These are phyloP conservation scores for Cassiopea andromeda DNA, from an alignment of 30 jellyfish, hydroid and myxozoan species.

Conservation along the genomic window DNA sequence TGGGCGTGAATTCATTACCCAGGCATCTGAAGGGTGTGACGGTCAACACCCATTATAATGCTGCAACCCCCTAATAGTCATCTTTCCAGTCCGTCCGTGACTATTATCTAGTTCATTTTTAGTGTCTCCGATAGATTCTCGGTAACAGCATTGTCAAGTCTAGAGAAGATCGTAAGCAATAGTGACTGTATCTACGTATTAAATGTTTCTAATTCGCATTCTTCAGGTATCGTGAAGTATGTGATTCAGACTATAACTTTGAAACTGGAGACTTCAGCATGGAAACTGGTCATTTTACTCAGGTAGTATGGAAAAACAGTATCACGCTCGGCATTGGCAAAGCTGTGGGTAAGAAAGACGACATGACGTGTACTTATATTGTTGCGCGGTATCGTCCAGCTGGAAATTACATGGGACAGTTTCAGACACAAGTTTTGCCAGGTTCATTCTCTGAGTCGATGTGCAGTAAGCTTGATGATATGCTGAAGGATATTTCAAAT, in stretches of 20 bases:
- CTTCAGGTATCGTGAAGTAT: constrained; percentile 80
- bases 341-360: constrained; percentile 53
- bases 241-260: constrained; percentile 73
- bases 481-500: constrained; percentile 39
- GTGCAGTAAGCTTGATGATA: constrained; percentile 46
- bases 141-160: background rate
- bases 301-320: constrained; percentile 80
- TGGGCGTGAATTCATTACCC: too few species aligned
- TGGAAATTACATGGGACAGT: constrained; percentile 77
- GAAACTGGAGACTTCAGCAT: constrained; percentile 48
- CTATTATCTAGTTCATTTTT: too few species aligned
- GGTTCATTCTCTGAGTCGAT: constrained; percentile 41
- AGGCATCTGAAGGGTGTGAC: too few species aligned
- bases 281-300: constrained; percentile 82
- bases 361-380: constrained; percentile 56
- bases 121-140: too few species aligned
- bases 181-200: background rate
- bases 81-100: too few species aligned
- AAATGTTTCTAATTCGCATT: background rate
- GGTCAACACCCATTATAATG: too few species aligned
- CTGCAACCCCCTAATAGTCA: too few species aligned
- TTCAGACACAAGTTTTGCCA: constrained; percentile 50
- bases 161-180: background rate
- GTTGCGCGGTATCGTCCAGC: constrained; percentile 81
- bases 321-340: constrained; percentile 71